Evolutionary conservation across 2,113 vertebrate genomes (phyloP).

Genomic region (Pedionomus torquatus): DNA sequence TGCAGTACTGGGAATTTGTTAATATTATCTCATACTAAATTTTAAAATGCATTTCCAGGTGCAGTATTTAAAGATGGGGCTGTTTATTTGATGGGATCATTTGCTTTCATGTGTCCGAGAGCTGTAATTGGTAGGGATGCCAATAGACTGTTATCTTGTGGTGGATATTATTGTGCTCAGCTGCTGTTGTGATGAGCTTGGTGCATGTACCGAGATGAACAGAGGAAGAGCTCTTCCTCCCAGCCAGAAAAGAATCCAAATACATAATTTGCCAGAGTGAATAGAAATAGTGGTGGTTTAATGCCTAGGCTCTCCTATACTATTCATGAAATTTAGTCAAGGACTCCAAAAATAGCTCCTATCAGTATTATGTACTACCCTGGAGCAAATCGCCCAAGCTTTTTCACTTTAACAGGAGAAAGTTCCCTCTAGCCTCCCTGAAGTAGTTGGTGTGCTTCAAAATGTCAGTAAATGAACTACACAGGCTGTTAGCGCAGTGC

Average conservation of each 20-base stretch:
- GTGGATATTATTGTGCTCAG: neutral
- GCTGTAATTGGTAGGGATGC: neutral
- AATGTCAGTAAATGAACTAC: neutral
- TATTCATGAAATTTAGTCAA: neutral
- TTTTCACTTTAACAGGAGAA: neutral
- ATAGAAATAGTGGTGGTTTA: neutral
- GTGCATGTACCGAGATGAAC: fast-evolving
- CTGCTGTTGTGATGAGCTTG: neutral
- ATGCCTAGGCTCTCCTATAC: neutral
- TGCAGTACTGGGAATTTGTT: slow-evolving; percentile 34
- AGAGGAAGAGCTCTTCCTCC: neutral
- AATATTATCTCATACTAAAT: neutral
- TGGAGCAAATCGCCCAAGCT: neutral
- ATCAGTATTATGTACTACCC: neutral
- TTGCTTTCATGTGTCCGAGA: neutral
- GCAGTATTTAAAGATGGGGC: neutral
- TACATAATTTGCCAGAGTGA: neutral
- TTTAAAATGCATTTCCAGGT: neutral
- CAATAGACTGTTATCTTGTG: neutral
- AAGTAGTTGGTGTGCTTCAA: neutral
- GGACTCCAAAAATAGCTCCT: neutral
- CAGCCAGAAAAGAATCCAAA: neutral
- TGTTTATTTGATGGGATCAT: neutral
- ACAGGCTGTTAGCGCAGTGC: neutral
- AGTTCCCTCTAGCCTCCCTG: neutral